A percentile compares a stretch with the other conserved stretches of the same genome.
These are phyloP conservation scores for Drosophila neotestacea DNA, from an alignment of 2,888 invertebrate genomes.

Conservation along the genomic window DNA sequence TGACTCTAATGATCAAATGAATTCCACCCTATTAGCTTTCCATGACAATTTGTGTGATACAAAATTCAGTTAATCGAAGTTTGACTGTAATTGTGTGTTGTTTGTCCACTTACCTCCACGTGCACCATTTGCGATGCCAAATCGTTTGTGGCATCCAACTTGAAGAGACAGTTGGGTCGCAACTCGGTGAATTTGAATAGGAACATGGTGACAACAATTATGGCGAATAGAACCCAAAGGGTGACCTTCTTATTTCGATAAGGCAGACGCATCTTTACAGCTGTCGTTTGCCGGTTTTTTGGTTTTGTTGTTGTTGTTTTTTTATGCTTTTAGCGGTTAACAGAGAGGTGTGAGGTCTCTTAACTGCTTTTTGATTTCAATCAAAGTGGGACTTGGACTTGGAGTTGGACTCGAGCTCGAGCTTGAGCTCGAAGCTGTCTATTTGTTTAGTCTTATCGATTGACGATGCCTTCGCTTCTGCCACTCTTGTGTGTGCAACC, in stretches of 20 bases:
- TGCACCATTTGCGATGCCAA: slow-evolving; percentile 80
- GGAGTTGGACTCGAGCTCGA: not conserved
- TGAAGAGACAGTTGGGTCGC: slow-evolving; percentile 85
- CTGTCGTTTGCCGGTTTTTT: no score
- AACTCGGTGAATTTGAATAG: slow-evolving; percentile 85
- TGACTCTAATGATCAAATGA: no score
- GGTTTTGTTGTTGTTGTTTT: not conserved
- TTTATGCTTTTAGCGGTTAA: not conserved
- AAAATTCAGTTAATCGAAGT: not conserved
- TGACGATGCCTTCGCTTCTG: slow-evolving; percentile 2
- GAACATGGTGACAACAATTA: slow-evolving; percentile 85
- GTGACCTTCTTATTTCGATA: slow-evolving; percentile 84
- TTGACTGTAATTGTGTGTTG: slow-evolving; percentile 15
- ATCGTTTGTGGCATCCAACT: slow-evolving; percentile 78
- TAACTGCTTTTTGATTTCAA: slow-evolving; percentile 46
- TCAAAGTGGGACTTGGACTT: not conserved
- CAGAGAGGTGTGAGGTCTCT: slow-evolving; percentile 28
- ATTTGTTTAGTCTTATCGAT: slow-evolving; percentile 44
- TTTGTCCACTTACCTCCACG: slow-evolving; percentile 82
- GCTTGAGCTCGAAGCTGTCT: slow-evolving; percentile 19
- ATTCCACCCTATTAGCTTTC: no score
- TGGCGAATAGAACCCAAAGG: slow-evolving; percentile 84
- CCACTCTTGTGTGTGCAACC: not conserved
- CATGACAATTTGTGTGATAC: no score
- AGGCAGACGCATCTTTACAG: slow-evolving; percentile 83